Base-by-base conservation (phyloP, 1,140 invertebrate genomes). In the Carcinoscorpius rotundicauda region DNA sequence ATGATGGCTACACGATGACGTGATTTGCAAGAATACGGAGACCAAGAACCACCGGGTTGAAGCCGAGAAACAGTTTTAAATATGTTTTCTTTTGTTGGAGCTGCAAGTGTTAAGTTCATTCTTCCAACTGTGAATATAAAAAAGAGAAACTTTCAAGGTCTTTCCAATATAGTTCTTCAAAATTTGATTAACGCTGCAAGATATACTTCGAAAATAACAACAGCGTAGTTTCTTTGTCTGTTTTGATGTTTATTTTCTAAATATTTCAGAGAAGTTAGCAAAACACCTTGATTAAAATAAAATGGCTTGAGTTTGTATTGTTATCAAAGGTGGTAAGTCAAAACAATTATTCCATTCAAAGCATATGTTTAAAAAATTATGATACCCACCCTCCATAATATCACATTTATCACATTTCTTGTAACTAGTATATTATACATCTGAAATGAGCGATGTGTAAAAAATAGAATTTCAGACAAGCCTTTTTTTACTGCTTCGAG, bases 1-100 rank as follows among this genome's bases (percentile, higher is more conserved):
- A 80, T 75, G 6, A 79, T 72, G 6, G 76, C 78, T n/a, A 80
- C 74, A 3, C 67, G 67, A 58, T 68, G 52, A 51, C 67, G 67
- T 52, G 67, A 50, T 52, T 51, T 68, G 58, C 67, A 68, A 49
- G 50, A n/a, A 4, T 49, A 52, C 5, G 67, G 67, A 52, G 51
- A 51, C 55, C 58, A 67, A 49, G 64, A 58, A 9, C 66, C 66
- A 9, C 66, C 66, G 4, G 56, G 52, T 29, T 52, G 48, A 57
- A 57, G 10, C 48, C 9, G 10, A 9, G 56, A 29, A 57, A 11
- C 48, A 57, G n/a, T 57, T 57, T 4, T 9, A 11, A 10, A 11
- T 57, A 57, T 57, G 48, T 57, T 6, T 57, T 57, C 48, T 29
- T 5, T 11, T 57, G 56, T 57, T 8, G 10, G 10, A 57, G n/a